Evolutionary conservation across 2,797 vertebrate genomes (phyloP), one percentile per base, ranked within the genome.

Genomic region (Capromys pilorides): DNA sequence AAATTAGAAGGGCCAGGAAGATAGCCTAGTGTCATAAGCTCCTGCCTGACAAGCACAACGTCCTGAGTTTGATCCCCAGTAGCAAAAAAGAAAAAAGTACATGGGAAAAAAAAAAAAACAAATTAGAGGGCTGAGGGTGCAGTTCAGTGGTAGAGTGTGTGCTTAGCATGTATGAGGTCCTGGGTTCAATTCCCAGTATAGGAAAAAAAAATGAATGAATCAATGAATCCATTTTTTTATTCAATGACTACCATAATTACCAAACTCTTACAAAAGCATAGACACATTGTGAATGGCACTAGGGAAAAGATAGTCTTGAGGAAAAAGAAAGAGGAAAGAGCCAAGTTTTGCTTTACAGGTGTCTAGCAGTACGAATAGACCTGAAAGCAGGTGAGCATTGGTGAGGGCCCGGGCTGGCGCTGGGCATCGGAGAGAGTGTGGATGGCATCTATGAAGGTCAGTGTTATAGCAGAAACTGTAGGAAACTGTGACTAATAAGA

Each of bases 401-500:
- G 22, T 2, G 64, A 67, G 41, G 28, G 75, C 28, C 14, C 1
- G 51, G 78, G 7, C 71, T 81, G 59, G 12, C 33, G 36, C 6
- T 24, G 18, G 75, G 88, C 2, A 6, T 18, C 36, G 16, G 7
- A 4, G 28, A 83, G 78, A 22, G 5, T 67, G 81, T 0, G 2
- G 84, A 92, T 45, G 83, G 36, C 62, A 66, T 6, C 49, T 31
- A 10, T 67, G 89, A 86, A 45, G 69, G 80, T 94, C 77, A 11
- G 19, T 26, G 39, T 45, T 79, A 41, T 41, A 61, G 69, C 90
- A 86, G 92, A 71, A 95, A 57, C 51, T 28, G 14, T 36, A 79
- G 85, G 90, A 57, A 86, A 86, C 41, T 95, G 73, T 91, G 90
- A 94, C 86, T 94, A 77, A 80, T 78, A 18, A 62, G 78, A 28